Percentiles rank a stretch among this genome's conserved stretches.
Evolutionary conservation across 2,888 invertebrate species (phyloP).

Genomic region (Aphelenchoides bicaudatus): DNA sequence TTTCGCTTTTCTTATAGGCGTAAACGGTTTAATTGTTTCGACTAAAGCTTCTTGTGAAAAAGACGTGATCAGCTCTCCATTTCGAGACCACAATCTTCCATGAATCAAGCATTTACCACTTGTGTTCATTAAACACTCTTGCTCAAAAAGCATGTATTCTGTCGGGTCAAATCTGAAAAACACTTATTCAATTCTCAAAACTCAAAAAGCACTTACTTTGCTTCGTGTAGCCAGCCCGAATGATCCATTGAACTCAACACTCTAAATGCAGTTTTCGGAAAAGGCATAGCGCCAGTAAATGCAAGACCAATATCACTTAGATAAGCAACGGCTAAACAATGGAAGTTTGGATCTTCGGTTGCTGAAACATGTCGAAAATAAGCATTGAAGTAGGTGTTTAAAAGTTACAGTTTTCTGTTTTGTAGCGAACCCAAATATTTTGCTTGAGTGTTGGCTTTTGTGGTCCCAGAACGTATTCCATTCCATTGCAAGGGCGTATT

Average conservation of each 20-base stretch:
- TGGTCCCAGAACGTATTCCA: conserved; percentile 39
- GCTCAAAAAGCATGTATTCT: conserved; percentile 50
- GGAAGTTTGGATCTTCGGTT: not conserved
- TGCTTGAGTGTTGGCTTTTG: conserved; percentile 35
- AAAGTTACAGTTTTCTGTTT: too few relatives aligned
- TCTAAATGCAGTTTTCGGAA: conserved; percentile 11
- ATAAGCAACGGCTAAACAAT: conserved; percentile 2
- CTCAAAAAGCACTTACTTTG: conserved; percentile 7
- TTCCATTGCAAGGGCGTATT: conserved; percentile 39
- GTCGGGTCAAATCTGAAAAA: conserved; percentile 45
- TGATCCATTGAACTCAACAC: conserved; percentile 15
- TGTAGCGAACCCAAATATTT: conserved; percentile 44
- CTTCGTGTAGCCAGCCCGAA: conserved; percentile 19
- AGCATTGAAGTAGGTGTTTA: too few relatives aligned
- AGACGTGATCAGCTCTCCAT: conserved; percentile 22
- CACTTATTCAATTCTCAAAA: not conserved
- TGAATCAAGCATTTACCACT: conserved; percentile 44
- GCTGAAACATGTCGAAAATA: too few relatives aligned
- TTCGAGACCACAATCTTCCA: conserved; percentile 35
- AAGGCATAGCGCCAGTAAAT: conserved; percentile 15
- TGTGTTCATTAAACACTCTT: conserved; percentile 45
- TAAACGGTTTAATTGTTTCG: conserved; percentile 9
- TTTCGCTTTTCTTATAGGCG: not conserved
- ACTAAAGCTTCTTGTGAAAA: conserved; percentile 22
- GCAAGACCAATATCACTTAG: conserved; percentile 14